Conservation (phyloP, 1,140 invertebrate genomes). For the Holcopasites calliopsidis region DNA sequence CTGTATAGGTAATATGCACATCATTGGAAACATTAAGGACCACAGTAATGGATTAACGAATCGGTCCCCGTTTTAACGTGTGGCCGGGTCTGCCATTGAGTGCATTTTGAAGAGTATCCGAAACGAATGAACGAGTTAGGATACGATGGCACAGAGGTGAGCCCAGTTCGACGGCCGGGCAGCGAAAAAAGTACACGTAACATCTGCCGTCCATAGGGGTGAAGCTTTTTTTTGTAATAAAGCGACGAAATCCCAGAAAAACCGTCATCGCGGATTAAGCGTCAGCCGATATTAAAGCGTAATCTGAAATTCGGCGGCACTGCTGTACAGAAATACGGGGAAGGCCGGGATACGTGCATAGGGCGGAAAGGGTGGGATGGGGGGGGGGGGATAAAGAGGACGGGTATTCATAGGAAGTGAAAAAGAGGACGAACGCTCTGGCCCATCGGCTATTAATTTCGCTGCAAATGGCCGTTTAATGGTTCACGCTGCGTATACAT, state of each 20-base stretch:
- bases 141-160: conserved; percentile 11
- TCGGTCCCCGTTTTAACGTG: background rate
- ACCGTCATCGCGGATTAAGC: conserved; percentile 72
- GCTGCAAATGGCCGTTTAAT: conserved; percentile 61
- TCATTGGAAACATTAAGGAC: background rate
- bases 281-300: conserved; percentile 70
- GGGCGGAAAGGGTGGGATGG: background rate
- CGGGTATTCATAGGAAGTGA: background rate
- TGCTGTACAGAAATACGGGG: background rate
- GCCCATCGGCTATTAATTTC: conserved; percentile 59
- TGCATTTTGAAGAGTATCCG: conserved; percentile 16
- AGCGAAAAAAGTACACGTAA: conserved; percentile 68
- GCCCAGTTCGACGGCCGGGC: conserved; percentile 7
- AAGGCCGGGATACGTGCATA: background rate
- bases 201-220: conserved; percentile 70
- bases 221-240: conserved; percentile 77
- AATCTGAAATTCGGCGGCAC: conserved; percentile 69
- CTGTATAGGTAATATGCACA: too few species aligned
- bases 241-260: conserved; percentile 71
- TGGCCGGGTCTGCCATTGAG: background rate
- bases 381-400: too few species aligned
- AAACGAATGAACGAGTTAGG: conserved; percentile 45
- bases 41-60: background rate
- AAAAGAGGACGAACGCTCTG: conserved; percentile 42
- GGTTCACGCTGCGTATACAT: conserved; percentile 47